These are phyloP conservation scores for Fringilla coelebs DNA, from an alignment of 2,797 vertebrate species.

Conservation along the genomic window DNA sequence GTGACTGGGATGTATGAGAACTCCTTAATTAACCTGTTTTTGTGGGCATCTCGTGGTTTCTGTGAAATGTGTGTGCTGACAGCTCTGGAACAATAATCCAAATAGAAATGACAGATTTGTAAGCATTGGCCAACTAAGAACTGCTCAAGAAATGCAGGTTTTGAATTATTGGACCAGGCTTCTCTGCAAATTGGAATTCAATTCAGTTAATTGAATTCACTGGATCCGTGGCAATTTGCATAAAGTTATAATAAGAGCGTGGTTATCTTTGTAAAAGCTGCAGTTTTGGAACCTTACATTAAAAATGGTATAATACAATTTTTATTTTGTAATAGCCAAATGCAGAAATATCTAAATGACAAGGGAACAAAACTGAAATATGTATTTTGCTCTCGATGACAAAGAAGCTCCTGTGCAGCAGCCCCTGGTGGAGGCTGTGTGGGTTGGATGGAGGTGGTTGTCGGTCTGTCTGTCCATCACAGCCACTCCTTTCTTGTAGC, in stretches of 20 bases:
- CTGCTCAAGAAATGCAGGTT: background rate
- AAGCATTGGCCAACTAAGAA: conserved; percentile 1
- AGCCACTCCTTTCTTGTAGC: background rate
- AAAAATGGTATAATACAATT: background rate
- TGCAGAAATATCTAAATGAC: background rate
- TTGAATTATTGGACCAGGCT: conserved; percentile 25
- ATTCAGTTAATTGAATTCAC: conserved; percentile 46
- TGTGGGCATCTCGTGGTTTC: conserved; percentile 10
- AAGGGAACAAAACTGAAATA: accelerated
- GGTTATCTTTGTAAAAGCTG: conserved; percentile 9
- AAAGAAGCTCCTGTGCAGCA: accelerated
- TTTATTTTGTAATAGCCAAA: background rate
- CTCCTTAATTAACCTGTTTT: conserved; percentile 67
- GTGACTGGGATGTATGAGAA: background rate
- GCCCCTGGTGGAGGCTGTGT: accelerated
- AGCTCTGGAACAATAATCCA: conserved; percentile 1
- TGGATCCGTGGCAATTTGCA: conserved; percentile 45
- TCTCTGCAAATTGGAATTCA: conserved; percentile 41
- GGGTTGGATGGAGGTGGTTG: background rate
- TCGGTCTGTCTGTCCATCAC: accelerated
- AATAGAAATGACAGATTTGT: conserved; percentile 33
- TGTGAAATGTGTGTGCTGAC: background rate
- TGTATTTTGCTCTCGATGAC: background rate
- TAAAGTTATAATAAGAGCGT: background rate
- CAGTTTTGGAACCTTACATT: background rate